phyloP scores from a whole-genome alignment of 1,140 invertebrate species.

The Drosophila varians region DNA sequence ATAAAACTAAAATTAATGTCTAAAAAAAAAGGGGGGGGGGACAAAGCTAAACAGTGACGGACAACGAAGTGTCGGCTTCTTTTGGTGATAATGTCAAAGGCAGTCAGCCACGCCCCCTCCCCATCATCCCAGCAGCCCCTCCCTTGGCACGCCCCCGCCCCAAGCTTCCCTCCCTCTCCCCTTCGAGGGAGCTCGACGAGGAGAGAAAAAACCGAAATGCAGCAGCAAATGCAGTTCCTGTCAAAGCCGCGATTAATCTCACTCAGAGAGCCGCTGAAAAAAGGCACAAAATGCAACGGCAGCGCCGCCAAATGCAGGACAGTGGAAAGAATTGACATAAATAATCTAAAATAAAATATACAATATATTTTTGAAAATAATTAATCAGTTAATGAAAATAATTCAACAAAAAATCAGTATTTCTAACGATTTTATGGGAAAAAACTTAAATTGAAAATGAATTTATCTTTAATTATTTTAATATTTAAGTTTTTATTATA shows the following conservation, averaged over 20 bases:
- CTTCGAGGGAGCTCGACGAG: slow-evolving; percentile 2
- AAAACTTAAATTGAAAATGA: too few species aligned
- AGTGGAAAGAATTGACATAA: slow-evolving; percentile 1
- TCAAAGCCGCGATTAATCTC: slow-evolving; percentile 81
- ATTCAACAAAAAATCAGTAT: too few species aligned
- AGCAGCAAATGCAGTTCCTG: slow-evolving; percentile 72
- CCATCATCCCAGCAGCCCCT: neutral
- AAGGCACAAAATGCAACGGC: slow-evolving; percentile 21
- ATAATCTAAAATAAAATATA: too few species aligned
- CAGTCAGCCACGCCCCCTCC: slow-evolving; percentile 22
- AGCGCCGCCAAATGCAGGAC: neutral
- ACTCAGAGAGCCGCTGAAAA: slow-evolving; percentile 50
- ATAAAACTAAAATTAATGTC: neutral
- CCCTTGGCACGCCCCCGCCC: slow-evolving; percentile 26
- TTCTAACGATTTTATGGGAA: too few species aligned
- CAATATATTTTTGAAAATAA: too few species aligned
- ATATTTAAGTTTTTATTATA: too few species aligned
- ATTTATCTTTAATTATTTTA: too few species aligned
- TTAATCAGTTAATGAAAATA: too few species aligned
- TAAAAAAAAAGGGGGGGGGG: neutral
- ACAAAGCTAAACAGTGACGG: slow-evolving; percentile 35
- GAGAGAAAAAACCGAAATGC: slow-evolving; percentile 56
- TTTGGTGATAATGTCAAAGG: slow-evolving; percentile 78
- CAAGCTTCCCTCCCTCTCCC: slow-evolving; percentile 4
- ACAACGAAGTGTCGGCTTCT: slow-evolving; percentile 50